Evolutionary conservation across 2,797 vertebrate genomes (phyloP), one percentile per base, ranked within the genome.

Genomic region (Rhynchotus rufescens): DNA sequence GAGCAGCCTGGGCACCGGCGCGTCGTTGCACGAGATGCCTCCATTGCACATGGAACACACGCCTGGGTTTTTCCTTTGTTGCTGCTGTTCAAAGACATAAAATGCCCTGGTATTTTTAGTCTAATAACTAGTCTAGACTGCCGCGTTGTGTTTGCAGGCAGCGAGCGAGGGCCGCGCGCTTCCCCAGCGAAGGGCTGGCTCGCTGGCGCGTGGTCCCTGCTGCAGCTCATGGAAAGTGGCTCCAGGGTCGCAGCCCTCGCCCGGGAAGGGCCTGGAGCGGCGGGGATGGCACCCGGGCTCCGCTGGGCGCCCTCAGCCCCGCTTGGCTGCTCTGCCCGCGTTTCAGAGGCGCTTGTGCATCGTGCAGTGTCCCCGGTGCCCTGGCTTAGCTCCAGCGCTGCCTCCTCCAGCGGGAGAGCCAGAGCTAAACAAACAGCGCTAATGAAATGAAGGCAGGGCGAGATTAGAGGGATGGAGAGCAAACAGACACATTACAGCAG

Each of bases 301-400:
- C 49, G 86, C 74, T 13, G 64, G 89, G 88, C 52, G 77, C 88
- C 90, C 61, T 60, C 78, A 45, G 66, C 84, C 77, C 69, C 4
- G 54, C 1, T 5, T 17, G 30, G 78, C 7, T 4, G 66, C 59
- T 95, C 89, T 15, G 49, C 47, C 56, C 94, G 45, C 23, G 67
- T 94, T 91, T 80, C 93, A 74, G 60, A 84, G 89, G 4, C 71
- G 76, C 65, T 74, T 95, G 97, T 98, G 98, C 98, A 98, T 98
- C 97, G 97, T 95, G 97, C 97, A 98, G 97, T 97, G 98, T 98
- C 97, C 96, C 96, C 82, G 95, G 91, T 95, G 96, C 94, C 92
- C 96, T 96, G 97, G 80, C 97, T 94, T 6, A 0, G 2, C 45
- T 95, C 96, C 96, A 97, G 94, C 91, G 44, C 94, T 89, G 9